These are phyloP conservation scores for Aethes cnicana DNA, from an alignment of 2,888 invertebrate species.

Conservation along the genomic window DNA sequence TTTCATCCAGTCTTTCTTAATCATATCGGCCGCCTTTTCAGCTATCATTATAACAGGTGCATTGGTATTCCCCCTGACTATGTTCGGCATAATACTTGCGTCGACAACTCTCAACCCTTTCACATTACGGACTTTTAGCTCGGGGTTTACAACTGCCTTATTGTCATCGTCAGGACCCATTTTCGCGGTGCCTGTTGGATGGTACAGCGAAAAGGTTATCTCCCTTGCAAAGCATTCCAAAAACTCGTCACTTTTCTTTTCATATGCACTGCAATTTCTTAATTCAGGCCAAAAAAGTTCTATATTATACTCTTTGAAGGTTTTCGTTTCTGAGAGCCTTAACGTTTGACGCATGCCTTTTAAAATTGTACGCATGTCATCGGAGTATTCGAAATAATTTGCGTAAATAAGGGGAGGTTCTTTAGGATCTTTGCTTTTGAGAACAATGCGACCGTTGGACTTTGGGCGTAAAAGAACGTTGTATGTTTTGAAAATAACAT, in stretches of 20 bases:
- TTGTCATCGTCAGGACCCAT: constrained; percentile 81
- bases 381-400: constrained; percentile 83
- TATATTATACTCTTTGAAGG: constrained; percentile 50
- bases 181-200: constrained; percentile 85
- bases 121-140: constrained; percentile 78
- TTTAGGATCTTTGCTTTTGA: constrained; percentile 85
- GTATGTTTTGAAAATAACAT: constrained; percentile 66
- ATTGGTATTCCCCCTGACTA: constrained; percentile 84
- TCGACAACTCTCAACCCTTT: constrained; percentile 83
- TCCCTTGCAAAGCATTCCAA: constrained; percentile 54
- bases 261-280: constrained; percentile 51
- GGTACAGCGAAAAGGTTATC: constrained; percentile 82
- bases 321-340: constrained; percentile 49
- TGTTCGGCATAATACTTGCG: constrained; percentile 85
- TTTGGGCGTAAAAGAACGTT: constrained; percentile 85
- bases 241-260: constrained; percentile 47
- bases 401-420: constrained; percentile 85
- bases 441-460: constrained; percentile 85
- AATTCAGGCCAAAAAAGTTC: constrained; percentile 56
- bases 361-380: constrained; percentile 71
- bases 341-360: constrained; percentile 46
- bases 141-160: constrained; percentile 80
- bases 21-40: constrained; percentile 85
- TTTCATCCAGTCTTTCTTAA: constrained; percentile 78
- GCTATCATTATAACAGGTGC: constrained; percentile 85